Base-by-base conservation (phyloP, 1,140 invertebrate genomes). In the Drosophila parvula region DNA sequence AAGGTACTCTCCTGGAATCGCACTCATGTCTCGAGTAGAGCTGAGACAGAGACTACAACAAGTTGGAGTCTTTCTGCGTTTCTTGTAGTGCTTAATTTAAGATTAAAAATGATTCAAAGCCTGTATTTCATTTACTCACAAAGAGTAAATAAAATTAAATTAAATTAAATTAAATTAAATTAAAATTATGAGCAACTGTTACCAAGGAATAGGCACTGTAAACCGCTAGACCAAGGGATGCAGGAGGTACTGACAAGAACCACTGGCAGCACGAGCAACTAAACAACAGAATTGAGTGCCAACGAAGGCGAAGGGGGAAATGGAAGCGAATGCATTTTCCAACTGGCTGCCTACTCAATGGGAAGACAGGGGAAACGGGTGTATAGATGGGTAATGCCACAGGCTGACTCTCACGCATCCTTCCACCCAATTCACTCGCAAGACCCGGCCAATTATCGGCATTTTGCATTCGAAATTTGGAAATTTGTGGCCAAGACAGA, bases 401-500 rank as follows among this genome's bases (percentile, higher is more conserved):
- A 36, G 55, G 59, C 38, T 55, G 55, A 60, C 45, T 62, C 30
- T 44, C 53, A 48, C 59, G 43, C 58, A 32, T n/a, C 16, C 36
- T 18, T 7, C 28, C 34, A 11, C 12, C 40, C 36, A 0, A 8
- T 22, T 22, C n/a, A 32, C 34, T n/a, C 34, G 22, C 30, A 60
- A 41, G 55, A 61, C 44, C 45, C 18, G 12, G 61, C 45, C 74
- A 81, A 32, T 59, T 80, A 84, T 80, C 70, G 73, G 74, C 63
- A 78, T 65, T 80, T 62, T 58, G 48, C 77, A 82, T 34, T 62
- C 28, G 60, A 34, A 55, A 48, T 45, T 18, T 30, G 40, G 5
- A 45, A 55, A 55, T 44, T 43, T 60, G 74, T 61, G 57, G 57
- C 58, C 61, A 34, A 55, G 32, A 16, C 78, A 57, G 18, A 53